Evolutionary conservation across 2,888 invertebrate genomes (phyloP).

Genomic region (Tinea trinotella): DNA sequence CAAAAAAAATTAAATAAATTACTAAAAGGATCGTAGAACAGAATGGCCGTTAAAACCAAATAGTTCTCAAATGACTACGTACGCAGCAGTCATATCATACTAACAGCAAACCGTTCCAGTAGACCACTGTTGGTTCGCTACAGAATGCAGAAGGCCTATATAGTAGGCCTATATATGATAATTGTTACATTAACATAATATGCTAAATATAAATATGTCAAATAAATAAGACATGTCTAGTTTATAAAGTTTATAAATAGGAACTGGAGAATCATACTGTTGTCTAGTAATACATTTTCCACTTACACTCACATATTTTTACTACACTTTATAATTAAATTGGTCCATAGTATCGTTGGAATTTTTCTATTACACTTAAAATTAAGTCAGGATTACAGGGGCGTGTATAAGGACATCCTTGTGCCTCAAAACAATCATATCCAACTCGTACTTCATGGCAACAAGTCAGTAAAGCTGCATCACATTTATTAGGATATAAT

Average conservation of each 20-base stretch:
- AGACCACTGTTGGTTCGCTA: too few relatives aligned
- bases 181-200: too few relatives aligned
- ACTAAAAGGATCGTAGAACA: too few relatives aligned
- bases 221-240: too few relatives aligned
- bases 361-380: conserved; percentile 38
- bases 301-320: background rate
- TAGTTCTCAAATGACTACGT: too few relatives aligned
- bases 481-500: conserved; percentile 40
- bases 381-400: conserved; percentile 43
- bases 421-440: conserved; percentile 41
- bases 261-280: background rate
- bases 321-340: background rate
- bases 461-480: conserved; percentile 46
- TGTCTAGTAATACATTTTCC: background rate
- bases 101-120: too few relatives aligned
- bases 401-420: conserved; percentile 60
- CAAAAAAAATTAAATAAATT: too few relatives aligned
- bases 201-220: too few relatives aligned
- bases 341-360: conserved; percentile 38
- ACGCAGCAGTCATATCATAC: too few relatives aligned
- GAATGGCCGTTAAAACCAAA: too few relatives aligned
- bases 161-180: too few relatives aligned
- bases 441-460: conserved; percentile 41
- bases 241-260: background rate
- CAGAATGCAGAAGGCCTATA: too few relatives aligned